These are phyloP conservation scores for Morone saxatilis DNA, from an alignment of 2,113 vertebrate genomes.

Conservation along the genomic window DNA sequence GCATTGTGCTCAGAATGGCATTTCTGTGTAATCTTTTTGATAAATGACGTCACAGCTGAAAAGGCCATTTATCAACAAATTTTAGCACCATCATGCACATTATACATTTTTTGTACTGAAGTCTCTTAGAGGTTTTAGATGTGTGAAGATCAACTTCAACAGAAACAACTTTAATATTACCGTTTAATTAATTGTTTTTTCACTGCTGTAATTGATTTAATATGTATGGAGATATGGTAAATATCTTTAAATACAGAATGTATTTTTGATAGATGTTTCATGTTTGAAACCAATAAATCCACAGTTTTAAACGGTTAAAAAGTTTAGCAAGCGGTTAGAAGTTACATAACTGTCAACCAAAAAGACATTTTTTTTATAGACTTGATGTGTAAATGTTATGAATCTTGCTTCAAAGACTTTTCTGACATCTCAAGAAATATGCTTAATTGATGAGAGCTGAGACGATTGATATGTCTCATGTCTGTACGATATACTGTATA, in stretches of 20 bases:
- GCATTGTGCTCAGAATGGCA: not conserved
- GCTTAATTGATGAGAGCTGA: not conserved
- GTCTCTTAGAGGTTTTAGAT: not conserved
- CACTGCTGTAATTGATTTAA: not conserved
- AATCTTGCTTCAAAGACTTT: too few relatives aligned
- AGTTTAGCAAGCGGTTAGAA: too few relatives aligned
- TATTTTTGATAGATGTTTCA: too few relatives aligned
- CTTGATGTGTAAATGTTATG: too few relatives aligned
- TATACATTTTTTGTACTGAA: not conserved
- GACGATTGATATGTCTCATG: not conserved
- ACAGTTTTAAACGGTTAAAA: too few relatives aligned
- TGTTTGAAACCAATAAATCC: too few relatives aligned
- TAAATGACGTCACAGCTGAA: not conserved
- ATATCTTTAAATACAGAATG: too few relatives aligned
- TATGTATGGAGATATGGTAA: not conserved
- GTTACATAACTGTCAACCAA: too few relatives aligned
- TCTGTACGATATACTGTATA: not conserved
- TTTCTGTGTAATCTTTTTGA: not conserved
- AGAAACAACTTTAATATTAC: not conserved
- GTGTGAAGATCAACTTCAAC: too few relatives aligned
- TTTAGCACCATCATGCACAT: not conserved
- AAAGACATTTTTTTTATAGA: too few relatives aligned
- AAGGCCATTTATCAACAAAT: not conserved
- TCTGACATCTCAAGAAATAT: not conserved
- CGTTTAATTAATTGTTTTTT: too few relatives aligned